Evolutionary conservation across 2,113 vertebrate genomes (phyloP).

Genomic region (Anas platyrhynchos): DNA sequence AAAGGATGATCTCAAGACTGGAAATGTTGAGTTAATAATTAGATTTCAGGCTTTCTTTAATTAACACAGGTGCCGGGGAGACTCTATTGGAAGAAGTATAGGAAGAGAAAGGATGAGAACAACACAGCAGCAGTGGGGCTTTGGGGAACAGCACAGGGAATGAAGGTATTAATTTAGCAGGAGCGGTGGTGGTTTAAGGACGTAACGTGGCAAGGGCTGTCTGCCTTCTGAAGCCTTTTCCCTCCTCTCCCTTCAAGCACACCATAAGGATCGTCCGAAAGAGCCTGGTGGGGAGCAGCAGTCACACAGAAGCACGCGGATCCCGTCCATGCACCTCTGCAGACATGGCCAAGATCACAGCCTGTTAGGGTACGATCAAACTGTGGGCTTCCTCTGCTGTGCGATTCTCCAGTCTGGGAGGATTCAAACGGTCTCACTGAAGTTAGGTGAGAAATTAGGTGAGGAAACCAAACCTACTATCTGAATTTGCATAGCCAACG

Average conservation of each 20-base stretch:
- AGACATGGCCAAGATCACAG: not conserved
- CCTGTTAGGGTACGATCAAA: rapidly evolving
- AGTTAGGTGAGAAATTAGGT: not conserved
- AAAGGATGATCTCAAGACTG: not conserved
- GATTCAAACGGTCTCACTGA: not conserved
- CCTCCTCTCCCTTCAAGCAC: not conserved
- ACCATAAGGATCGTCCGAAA: not conserved
- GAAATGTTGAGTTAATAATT: not conserved
- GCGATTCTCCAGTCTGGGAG: not conserved
- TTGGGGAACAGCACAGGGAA: not conserved
- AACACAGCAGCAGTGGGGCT: not conserved
- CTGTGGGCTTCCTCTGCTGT: not conserved
- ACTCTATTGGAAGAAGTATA: not conserved
- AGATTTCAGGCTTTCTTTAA: not conserved
- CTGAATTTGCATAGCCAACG: not conserved
- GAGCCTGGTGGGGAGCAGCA: not conserved
- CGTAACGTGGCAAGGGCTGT: no score
- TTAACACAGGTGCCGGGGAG: not conserved
- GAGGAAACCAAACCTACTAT: not conserved
- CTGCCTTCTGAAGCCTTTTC: not conserved
- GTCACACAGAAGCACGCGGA: rapidly evolving
- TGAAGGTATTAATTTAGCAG: not conserved
- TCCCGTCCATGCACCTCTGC: not conserved
- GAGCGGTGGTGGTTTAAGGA: no score
- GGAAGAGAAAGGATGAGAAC: not conserved